Evolutionary conservation across 2,113 vertebrate genomes (phyloP), one percentile per base, ranked within the genome.

Genomic region (Thalassoma bifasciatum): DNA sequence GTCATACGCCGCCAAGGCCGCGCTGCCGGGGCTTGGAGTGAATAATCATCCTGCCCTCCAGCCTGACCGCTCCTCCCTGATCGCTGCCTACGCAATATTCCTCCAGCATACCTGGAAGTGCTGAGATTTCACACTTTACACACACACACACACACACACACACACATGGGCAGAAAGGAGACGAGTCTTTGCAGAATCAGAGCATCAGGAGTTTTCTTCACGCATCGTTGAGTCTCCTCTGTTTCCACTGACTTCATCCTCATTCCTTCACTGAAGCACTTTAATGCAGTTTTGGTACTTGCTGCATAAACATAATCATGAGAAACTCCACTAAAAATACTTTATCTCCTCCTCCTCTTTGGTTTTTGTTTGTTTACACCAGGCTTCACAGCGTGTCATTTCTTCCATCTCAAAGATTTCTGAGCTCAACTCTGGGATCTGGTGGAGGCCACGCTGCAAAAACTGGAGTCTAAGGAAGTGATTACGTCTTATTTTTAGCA

Each of bases 11-110:
- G 77, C 63, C 57, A 57, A 69, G 86, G 83, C 75, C 82, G 34
- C 10, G 72, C 60, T 59, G 89, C 63, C 11, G 37, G 51, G 61
- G 76, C 59, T 63, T 83, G 72, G 73, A 89, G 88, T 76, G 84
- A 79, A 77, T 87, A 85, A 89, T 90, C 90, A 88, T 66, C 66
- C 79, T 79, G 82, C 79, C 83, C 88, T 89, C 57, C 59, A 65
- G 67, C 60, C 81, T 79, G 75, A 88, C 77, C 53, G 16, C 71
- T 53, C 60, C 16, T 40, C 72, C 67, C 66, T 5, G 61, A 11
- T 71, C 58, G 8, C 81, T 51, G 68, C 86, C 86, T 68, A 84
- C 79, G 22, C 79, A 76, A 38, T 54, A 69, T 50, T 13, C 37
- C 44, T 66, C 67, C 49, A 14, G 23, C 36, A 2, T 58, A 46